Evolutionary conservation across 2,113 vertebrate genomes (phyloP), one percentile per base, ranked within the genome.

Genomic region (Micronisus gabar): DNA sequence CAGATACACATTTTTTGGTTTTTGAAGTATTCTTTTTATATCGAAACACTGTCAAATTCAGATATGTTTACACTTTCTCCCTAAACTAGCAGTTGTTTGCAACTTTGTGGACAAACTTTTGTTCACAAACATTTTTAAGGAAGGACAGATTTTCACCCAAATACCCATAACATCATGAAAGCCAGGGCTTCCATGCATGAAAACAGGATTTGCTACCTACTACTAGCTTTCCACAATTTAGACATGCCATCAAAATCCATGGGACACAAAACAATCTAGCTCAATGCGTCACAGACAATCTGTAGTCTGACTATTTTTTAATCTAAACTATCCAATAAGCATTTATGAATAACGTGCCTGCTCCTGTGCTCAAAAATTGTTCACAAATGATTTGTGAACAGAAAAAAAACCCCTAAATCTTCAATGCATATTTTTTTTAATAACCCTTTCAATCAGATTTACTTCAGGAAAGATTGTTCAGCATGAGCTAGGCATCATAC

Each of bases 361-460:
- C 12, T 86, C 2, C 10, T 45, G 10, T 45, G 29, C 27, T 89
- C 21, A 78, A 71, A 86, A 87, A n/a, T 15, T 74, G 29, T 75
- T 95, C 76, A 74, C 43, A 89, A 79, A 78, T 81, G 0, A 89
- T 91, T 92, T 89, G 11, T 53, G 48, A 90, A 84, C 11, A 86
- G 21, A 15, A 73, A 56, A 61, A 61, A 76, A 70, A 81, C 3
- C 78, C 10, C n/a, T 91, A 89, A 81, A 83, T 30, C 36, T 87
- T 25, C 52, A 91, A 81, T 45, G 53, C 9, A 10, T 78, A 40
- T 79, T 75, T 88, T 89, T 78, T 56, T 12, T 4, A 82, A 85
- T 75, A 96, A 82, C n/a, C 45, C 53, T 76, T 87, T 97, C 86
- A 89, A 62, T 56, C 70, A 82, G 66, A 88, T 85, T 82, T 91